These are phyloP conservation scores for Orchesella flavescens DNA, from an alignment of 2,888 invertebrate genomes.

Conservation along the genomic window DNA sequence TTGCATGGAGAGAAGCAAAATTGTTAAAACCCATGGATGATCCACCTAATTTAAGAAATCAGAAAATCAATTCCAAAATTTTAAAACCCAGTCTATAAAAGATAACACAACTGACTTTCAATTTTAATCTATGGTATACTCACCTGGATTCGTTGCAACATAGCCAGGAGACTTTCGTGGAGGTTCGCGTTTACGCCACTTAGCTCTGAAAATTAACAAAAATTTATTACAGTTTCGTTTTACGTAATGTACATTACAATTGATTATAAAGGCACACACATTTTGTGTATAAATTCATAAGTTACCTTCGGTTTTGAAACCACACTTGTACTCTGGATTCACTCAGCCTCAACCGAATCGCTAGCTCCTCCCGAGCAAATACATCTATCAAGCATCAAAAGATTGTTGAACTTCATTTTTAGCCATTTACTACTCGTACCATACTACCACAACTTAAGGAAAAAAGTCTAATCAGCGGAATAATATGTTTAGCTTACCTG, in stretches of 20 bases:
- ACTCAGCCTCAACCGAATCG: constrained; percentile 90
- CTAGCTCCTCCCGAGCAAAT: constrained; percentile 94
- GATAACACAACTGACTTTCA: not conserved
- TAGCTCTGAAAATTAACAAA: constrained; percentile 77
- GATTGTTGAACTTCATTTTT: not conserved
- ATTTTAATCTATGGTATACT: constrained; percentile 2
- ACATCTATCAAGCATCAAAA: constrained; percentile 79
- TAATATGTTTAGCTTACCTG: constrained; percentile 73
- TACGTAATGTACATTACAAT: not conserved
- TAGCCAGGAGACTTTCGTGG: constrained; percentile 83
- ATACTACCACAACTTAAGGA: too few relatives aligned
- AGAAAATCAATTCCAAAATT: too few relatives aligned
- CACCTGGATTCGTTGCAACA: constrained; percentile 72
- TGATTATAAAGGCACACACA: not conserved
- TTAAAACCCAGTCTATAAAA: too few relatives aligned
- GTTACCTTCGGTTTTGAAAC: constrained; percentile 87
- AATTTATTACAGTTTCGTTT: not conserved
- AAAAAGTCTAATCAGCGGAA: too few relatives aligned
- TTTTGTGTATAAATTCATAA: not conserved
- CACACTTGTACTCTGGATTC: constrained; percentile 84
- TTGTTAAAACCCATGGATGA: constrained; percentile 68
- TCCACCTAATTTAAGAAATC: constrained; percentile 68
- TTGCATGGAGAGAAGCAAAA: constrained; percentile 66
- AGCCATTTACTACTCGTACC: too few relatives aligned
- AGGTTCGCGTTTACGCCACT: constrained; percentile 95